A percentile compares a stretch with the other conserved stretches of the same genome.
Conservation (phyloP, 1,140 invertebrate genomes). For the Drosophila carrolli region DNA sequence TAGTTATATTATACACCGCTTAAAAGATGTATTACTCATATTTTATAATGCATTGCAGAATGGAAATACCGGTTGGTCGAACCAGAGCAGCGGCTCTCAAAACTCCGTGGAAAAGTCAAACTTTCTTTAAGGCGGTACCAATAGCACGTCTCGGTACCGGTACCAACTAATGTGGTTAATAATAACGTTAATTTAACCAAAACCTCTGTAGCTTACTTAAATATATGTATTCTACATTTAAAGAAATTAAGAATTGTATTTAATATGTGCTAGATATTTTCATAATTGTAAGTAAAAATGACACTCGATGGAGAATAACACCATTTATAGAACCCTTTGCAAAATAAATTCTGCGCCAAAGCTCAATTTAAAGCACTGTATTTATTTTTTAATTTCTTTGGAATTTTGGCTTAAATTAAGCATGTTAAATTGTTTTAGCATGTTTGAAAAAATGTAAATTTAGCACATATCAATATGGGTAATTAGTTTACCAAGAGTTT, state of each 20-base stretch:
- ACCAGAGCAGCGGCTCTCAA: conserved; percentile 74
- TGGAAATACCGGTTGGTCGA: conserved; percentile 69
- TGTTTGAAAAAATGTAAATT: too few species aligned
- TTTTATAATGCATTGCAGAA: conserved; percentile 40
- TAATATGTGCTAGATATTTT: conserved; percentile 28
- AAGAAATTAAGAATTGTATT: conserved; percentile 25
- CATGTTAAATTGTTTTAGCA: too few species aligned
- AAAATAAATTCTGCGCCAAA: conserved; percentile 28
- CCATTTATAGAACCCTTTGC: conserved; percentile 13
- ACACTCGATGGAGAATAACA: conserved; percentile 10
- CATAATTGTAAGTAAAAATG: conserved; percentile 27
- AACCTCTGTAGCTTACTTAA: conserved; percentile 55
- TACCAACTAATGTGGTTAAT: conserved; percentile 38
- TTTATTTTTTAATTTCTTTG: neutral
- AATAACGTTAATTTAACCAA: conserved; percentile 53
- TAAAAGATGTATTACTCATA: neutral
- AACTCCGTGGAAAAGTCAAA: conserved; percentile 72
- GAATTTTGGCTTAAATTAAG: too few species aligned
- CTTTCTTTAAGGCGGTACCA: conserved; percentile 59
- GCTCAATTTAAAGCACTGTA: neutral
- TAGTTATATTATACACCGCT: neutral
- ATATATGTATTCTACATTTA: conserved; percentile 36
- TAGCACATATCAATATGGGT: too few species aligned
- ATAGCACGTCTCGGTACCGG: conserved; percentile 30
- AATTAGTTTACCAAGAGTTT: too few species aligned